phyloP scores from a whole-genome alignment of 2,113 vertebrate genomes.

The Clarias macrocephalus region DNA sequence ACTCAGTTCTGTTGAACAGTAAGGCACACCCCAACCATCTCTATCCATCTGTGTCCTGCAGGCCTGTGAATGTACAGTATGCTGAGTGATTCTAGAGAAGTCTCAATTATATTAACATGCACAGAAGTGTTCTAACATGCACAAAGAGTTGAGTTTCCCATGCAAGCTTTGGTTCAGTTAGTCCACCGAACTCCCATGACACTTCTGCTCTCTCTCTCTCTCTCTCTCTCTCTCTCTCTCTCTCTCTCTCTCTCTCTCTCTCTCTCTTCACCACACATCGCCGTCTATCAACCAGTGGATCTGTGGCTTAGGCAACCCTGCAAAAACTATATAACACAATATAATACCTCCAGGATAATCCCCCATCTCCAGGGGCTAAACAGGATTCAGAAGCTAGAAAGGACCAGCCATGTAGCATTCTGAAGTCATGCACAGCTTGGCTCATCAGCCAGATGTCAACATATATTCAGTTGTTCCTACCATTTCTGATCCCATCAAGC shows the following conservation, averaged over 20 bases:
- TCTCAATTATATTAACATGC: not conserved
- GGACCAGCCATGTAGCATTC: not conserved
- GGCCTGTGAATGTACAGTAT: not conserved
- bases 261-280: not conserved
- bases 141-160: not conserved
- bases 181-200: not conserved
- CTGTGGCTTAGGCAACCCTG: not conserved
- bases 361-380: too few relatives aligned
- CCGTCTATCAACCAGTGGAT: not conserved
- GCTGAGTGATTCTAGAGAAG: not conserved
- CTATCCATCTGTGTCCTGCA: not conserved
- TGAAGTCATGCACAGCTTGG: not conserved
- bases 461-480: not conserved
- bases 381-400: not conserved
- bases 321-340: not conserved
- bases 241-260: not conserved
- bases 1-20: not conserved
- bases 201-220: not conserved
- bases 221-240: too few relatives aligned
- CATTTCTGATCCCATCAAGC: not conserved
- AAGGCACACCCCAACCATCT: not conserved
- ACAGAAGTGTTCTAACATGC: not conserved
- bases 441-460: not conserved
- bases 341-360: not conserved
- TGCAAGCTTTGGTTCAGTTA: not conserved